Evolutionary conservation across 2,797 vertebrate species (phyloP).

Genomic region (Pyrocephalus nanus): DNA sequence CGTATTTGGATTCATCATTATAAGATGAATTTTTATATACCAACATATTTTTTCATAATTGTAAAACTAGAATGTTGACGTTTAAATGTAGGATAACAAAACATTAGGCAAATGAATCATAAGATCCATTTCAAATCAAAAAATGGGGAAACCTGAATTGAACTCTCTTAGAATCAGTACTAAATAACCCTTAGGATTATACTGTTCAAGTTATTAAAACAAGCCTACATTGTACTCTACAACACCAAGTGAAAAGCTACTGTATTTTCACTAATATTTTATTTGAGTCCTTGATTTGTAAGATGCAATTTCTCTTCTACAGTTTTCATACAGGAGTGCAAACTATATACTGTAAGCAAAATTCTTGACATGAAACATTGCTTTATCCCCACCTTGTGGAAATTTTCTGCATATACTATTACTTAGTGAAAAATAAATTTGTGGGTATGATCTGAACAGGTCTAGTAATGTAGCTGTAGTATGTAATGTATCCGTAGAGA

Average conservation of each 20-base stretch:
- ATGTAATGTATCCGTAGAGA: background rate
- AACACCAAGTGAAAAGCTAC: background rate
- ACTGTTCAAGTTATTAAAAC: background rate
- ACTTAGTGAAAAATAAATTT: background rate
- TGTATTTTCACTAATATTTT: background rate
- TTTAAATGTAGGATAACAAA: background rate
- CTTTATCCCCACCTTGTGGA: conserved; percentile 44
- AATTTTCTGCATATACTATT: background rate
- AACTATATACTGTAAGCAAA: background rate
- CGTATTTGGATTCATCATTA: background rate
- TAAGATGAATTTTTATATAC: background rate
- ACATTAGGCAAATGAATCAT: background rate
- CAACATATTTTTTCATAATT: background rate
- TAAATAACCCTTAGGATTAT: background rate
- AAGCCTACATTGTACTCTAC: background rate
- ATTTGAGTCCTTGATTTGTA: background rate
- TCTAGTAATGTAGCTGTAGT: background rate
- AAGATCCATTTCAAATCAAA: background rate
- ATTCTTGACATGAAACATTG: background rate
- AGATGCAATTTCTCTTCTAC: background rate
- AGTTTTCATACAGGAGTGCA: background rate
- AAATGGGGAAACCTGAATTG: background rate
- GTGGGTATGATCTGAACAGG: background rate
- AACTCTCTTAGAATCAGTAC: background rate
- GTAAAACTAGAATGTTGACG: background rate